Evolutionary conservation across 2,888 invertebrate genomes (phyloP).

Genomic region (Polyploca ridens): DNA sequence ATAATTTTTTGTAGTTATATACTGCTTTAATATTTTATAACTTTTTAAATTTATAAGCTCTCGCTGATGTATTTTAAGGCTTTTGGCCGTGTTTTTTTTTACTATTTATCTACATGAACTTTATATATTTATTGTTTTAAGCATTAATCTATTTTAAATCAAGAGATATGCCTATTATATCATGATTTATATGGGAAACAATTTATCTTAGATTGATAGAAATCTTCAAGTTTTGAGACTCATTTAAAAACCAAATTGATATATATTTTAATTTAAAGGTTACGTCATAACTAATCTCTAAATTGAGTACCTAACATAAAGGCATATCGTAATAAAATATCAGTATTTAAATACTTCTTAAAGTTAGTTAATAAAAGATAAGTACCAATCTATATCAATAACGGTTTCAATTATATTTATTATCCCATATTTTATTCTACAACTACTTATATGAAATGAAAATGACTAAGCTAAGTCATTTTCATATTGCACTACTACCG

Average conservation of each 20-base stretch:
- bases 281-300: neutral
- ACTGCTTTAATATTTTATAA: neutral
- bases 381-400: neutral
- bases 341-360: constrained; percentile 4
- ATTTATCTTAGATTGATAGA: neutral
- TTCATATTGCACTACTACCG: no score
- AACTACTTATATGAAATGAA: no score
- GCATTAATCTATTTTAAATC: neutral
- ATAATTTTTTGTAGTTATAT: neutral
- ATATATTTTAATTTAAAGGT: neutral
- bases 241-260: neutral
- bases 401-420: neutral
- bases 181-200: neutral
- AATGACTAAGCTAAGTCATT: no score
- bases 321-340: constrained; percentile 11
- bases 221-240: neutral
- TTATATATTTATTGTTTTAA: neutral
- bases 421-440: no score
- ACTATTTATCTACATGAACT: neutral
- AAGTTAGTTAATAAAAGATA: neutral
- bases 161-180: neutral
- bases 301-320: neutral
- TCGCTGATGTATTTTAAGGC: neutral
- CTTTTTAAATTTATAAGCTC: neutral
- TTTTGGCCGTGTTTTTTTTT: neutral